Base-by-base conservation (phyloP, 2,113 vertebrate species). In the Clarias batrachus region DNA sequence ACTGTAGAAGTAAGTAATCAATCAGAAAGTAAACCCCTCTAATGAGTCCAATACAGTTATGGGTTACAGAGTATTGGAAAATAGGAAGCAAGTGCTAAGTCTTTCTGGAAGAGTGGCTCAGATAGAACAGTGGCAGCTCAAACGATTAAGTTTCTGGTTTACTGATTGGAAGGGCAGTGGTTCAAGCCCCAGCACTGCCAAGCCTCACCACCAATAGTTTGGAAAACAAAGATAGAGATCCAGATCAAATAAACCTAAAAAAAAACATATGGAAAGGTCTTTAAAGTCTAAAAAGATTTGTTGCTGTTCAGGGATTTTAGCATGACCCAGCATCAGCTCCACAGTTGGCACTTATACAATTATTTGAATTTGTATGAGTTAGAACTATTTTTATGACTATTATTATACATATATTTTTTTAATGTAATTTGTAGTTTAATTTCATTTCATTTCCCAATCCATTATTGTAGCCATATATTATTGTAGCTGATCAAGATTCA, bases 21-120 rank as follows among this genome's bases (percentile, higher is more conserved):
- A 77, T 76, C 3, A 8, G 68, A 84, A 74, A 14, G 56, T 74
- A 74, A 84, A 48, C 83, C 60, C 33, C 33, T 60, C 37, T 60
- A 74, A 74, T 63, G 9, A 76, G 33, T 25, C 27, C 1, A 10
- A 25, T n/a, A 3, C 17, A 21, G 11, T 57, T 74, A 74, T 62
- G 37, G 37, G n/a, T 60, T 52, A 77, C 48, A 62, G 41, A 52
- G 4, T 54, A 13, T 41, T 8, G 12, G 71, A 48, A 74, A 48
- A 21, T 41, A 52, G 73, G 41, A 52, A 12, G 25, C 21, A 76
- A 52, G 41, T 76, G 41, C 37, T 41, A 17, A 73, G 21, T 25
- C 23, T 13, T n/a, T 76, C 4, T 7, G 48, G 48, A 48, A 48
- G 48, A 48, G 48, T 48, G 48, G 48, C 48, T 48, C 6, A 48